Evolutionary conservation across 2,113 vertebrate species (phyloP), one percentile per base, ranked within the genome.

Genomic region (Phoxinus phoxinus): DNA sequence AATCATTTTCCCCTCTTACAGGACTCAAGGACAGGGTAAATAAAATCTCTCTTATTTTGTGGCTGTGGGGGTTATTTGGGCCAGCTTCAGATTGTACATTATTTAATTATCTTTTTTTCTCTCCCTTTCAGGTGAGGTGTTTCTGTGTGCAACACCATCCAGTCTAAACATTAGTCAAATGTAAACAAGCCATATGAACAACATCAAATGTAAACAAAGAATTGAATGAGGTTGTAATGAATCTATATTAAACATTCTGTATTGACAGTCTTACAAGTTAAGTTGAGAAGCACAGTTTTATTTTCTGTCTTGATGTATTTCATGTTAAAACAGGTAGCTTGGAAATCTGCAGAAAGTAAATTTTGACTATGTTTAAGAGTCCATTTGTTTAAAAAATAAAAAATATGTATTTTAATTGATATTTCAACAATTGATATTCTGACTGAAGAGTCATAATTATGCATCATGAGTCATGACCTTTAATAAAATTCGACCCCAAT

Each of bases 21-120:
- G 94, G 83, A 87, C 90, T 53, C 51, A 88, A 17, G 41, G 10
- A 61, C 41, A 85, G 87, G 87, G 91, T 95, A 88, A 89, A 85
- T 51, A 44, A 85, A 10, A 3, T 51, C 25, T 81, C n/a, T 73
- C 75, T 21, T 59, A 15, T 37, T 21, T 69, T 37, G 30, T 21
- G 19, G 19, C 32, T 19, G 2, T 58, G 17, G 19, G 13, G 8
- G 15, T 23, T 4, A 2, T 58, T 71, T 71, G 19, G 19, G 32
- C 37, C 32, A 46, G 37, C 9, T 73, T 73, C 23, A 15, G 23
- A 6, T 10, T 61, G 13, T 10, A 46, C 27, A 8, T 63, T 21
- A 46, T 63, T 8, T 2, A 63, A 46, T 80, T 27, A 59, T 59
- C 9, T 79, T 2, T 63, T 17, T 63, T 59, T 63, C 2, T 63